Conservation (phyloP, 2,113 vertebrate genomes). For the Bettongia penicillata region DNA sequence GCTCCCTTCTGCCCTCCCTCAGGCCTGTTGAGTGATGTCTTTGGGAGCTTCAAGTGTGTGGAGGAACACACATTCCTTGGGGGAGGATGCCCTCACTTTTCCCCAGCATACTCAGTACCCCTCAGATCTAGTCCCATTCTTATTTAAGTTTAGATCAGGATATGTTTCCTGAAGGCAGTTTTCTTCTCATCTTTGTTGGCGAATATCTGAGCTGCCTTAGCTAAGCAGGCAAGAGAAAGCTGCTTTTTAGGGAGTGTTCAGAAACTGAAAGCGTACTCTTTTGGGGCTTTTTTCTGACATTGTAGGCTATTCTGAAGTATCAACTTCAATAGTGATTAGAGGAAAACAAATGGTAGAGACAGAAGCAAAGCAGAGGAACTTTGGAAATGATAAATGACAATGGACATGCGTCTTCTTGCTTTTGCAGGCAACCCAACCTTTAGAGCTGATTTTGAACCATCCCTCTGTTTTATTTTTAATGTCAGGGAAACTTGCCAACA, state of each 20-base stretch:
- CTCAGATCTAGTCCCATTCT: not conserved
- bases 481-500: conserved; percentile 5
- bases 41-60: not conserved
- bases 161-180: not conserved
- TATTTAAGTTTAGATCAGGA: not conserved
- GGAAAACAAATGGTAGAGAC: not conserved
- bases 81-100: not conserved
- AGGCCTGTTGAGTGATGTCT: not conserved
- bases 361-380: not conserved
- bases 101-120: not conserved
- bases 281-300: not conserved
- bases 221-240: not conserved
- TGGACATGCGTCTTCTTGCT: not conserved
- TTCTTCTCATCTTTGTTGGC: not conserved
- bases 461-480: conserved; percentile 51
- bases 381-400: not conserved
- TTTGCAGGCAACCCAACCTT: conserved; percentile 27
- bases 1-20: not conserved
- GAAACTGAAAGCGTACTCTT: not conserved
- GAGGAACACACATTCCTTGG: not conserved
- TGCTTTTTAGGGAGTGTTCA: not conserved
- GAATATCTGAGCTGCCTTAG: not conserved
- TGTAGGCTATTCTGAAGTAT: not conserved
- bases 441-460: not conserved
- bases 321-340: not conserved